Conservation (phyloP, 2,797 vertebrate genomes). For the Rhinoraja longicauda region DNA sequence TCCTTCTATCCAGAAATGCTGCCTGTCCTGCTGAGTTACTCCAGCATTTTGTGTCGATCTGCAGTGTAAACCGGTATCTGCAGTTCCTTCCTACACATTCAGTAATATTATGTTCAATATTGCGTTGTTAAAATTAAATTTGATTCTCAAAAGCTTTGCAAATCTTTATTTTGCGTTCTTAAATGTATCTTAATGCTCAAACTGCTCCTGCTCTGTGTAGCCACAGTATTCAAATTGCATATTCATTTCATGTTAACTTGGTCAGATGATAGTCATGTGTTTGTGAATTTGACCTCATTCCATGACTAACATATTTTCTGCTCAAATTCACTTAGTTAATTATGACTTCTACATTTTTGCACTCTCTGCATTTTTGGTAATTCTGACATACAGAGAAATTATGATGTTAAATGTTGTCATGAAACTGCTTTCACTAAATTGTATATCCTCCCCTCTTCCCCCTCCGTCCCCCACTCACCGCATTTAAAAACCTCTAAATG, state of each 20-base stretch:
- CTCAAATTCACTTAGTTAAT: not conserved
- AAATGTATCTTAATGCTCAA: not conserved
- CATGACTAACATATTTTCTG: not conserved
- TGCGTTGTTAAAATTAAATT: not conserved
- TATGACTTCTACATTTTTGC: not conserved
- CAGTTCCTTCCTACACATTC: too few relatives aligned
- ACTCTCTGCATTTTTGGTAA: not conserved
- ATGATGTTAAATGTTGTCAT: not conserved
- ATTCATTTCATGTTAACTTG: constrained; percentile 57
- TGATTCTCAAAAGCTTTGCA: not conserved
- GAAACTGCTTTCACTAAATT: not conserved
- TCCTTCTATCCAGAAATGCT: too few relatives aligned
- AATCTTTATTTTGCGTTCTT: not conserved
- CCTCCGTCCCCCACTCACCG: too few relatives aligned
- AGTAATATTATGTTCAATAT: not conserved
- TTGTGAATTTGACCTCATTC: not conserved
- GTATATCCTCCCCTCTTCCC: not conserved
- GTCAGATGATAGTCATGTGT: not conserved
- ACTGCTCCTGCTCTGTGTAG: not conserved
- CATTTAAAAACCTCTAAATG: too few relatives aligned
- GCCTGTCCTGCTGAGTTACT: too few relatives aligned
- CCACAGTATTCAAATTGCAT: constrained; percentile 40
- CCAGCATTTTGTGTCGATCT: too few relatives aligned
- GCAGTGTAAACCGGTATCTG: too few relatives aligned
- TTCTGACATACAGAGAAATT: not conserved